Conservation (phyloP, 2,113 vertebrate species). For the Callorhinus ursinus region DNA sequence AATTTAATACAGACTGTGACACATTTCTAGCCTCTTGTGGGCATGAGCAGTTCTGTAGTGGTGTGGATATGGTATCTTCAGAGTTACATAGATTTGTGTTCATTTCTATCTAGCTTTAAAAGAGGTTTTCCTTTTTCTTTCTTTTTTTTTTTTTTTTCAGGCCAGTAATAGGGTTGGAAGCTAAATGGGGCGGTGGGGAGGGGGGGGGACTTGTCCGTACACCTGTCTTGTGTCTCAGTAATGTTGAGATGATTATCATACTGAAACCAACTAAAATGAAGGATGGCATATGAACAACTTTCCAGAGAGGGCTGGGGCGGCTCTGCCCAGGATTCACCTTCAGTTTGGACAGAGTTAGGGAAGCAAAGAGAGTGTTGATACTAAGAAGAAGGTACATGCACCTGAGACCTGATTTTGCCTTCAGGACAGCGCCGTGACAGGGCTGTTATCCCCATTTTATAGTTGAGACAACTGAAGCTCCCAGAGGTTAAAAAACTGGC, state of each 20-base stretch:
- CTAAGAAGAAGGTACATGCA: neutral
- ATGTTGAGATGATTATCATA: neutral
- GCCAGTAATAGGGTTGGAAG: neutral
- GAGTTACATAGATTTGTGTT: neutral
- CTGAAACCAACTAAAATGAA: neutral
- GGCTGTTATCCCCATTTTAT: neutral
- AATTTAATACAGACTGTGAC: neutral
- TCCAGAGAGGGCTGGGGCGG: neutral
- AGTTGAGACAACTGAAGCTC: neutral
- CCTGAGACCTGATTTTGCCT: neutral
- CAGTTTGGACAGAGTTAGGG: neutral
- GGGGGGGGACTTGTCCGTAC: neutral
- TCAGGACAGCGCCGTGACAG: neutral
- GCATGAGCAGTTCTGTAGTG: fast-evolving
- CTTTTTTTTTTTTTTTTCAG: neutral
- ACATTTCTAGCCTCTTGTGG: neutral
- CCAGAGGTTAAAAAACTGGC: neutral
- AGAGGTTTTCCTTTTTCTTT: neutral
- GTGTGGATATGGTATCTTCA: neutral
- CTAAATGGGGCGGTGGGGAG: neutral
- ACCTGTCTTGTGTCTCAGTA: neutral
- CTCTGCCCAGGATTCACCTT: neutral
- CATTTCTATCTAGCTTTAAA: neutral
- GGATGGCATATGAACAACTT: neutral
- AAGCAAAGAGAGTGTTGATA: neutral